A percentile compares a stretch with the other conserved stretches of the same genome.
phyloP scores from a whole-genome alignment of 2,888 invertebrate species.

The Dimorphilus gyrociliatus region DNA sequence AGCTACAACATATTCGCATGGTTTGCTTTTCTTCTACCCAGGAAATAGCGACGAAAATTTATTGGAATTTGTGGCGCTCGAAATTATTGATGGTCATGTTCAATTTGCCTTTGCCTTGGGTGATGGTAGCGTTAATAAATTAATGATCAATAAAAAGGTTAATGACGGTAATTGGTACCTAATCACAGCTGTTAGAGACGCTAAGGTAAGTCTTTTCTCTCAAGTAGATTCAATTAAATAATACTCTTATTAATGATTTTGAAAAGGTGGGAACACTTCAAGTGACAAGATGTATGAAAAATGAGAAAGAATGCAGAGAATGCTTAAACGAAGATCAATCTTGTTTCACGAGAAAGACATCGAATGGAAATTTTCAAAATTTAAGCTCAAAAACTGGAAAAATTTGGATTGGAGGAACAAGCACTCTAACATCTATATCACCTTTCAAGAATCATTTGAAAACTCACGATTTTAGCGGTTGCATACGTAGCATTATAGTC shows the following conservation, averaged over 20 bases:
- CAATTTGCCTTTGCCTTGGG: constrained; percentile 55
- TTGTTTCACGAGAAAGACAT: no score
- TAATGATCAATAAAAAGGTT: constrained; percentile 51
- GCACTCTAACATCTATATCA: no score
- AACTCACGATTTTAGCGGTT: constrained; percentile 81
- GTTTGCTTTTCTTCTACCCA: constrained; percentile 75
- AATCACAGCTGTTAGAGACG: constrained; percentile 42
- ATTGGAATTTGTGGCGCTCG: constrained; percentile 79
- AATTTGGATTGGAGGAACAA: no score
- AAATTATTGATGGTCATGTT: constrained; percentile 64
- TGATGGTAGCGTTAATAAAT: constrained; percentile 59
- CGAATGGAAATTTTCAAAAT: no score
- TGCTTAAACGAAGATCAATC: no score
- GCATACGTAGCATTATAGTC: constrained; percentile 72
- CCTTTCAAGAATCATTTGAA: constrained; percentile 74
- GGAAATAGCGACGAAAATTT: constrained; percentile 62
- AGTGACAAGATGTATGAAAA: no score
- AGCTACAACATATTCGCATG: constrained; percentile 66
- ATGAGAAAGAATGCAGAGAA: no score
- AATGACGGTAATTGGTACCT: constrained; percentile 80
- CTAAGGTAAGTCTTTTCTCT: constrained; percentile 15
- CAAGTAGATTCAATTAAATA: neutral
- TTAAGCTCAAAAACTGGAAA: no score
- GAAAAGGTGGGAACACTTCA: no score
- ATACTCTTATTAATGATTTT: no score